A percentile compares a stretch with the other conserved stretches of the same genome.
phyloP scores from a whole-genome alignment of 2,797 vertebrate genomes.

The Crocodylus rhombifer region DNA sequence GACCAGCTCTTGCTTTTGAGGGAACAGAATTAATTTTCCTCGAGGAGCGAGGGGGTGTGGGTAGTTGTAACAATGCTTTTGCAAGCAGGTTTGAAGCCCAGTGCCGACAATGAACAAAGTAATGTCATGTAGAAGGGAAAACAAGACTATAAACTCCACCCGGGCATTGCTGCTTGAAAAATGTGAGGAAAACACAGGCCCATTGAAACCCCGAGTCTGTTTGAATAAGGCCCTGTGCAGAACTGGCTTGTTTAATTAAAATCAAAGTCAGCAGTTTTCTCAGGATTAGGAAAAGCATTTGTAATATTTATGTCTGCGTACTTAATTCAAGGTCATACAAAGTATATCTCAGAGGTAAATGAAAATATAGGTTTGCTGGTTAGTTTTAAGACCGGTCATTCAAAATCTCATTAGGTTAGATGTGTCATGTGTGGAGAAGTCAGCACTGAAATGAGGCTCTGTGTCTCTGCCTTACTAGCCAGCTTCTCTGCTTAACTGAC shows the following conservation, averaged over 20 bases:
- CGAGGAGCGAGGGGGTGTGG: slow-evolving; percentile 10
- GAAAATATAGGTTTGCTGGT: neutral
- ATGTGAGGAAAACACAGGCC: neutral
- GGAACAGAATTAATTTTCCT: slow-evolving; percentile 61
- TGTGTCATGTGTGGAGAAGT: neutral
- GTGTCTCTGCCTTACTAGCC: neutral
- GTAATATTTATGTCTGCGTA: neutral
- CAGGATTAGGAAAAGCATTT: neutral
- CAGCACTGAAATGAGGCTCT: neutral
- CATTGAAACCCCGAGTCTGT: neutral
- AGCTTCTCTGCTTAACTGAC: slow-evolving; percentile 58
- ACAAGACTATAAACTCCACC: neutral
- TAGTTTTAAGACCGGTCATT: neutral
- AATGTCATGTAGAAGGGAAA: neutral
- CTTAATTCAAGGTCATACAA: neutral
- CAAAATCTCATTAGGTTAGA: neutral
- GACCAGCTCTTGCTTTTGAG: slow-evolving; percentile 64
- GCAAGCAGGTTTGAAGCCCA: slow-evolving; percentile 9
- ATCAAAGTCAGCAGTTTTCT: slow-evolving; percentile 17
- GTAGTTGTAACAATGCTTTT: slow-evolving; percentile 44
- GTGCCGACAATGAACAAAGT: slow-evolving; percentile 35
- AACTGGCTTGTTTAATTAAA: neutral
- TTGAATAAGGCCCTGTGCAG: neutral
- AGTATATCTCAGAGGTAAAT: neutral
- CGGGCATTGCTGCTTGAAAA: neutral